Evolutionary conservation across 2,888 invertebrate species (phyloP), one percentile per base, ranked within the genome.

Genomic region (Spisula subtruncata): DNA sequence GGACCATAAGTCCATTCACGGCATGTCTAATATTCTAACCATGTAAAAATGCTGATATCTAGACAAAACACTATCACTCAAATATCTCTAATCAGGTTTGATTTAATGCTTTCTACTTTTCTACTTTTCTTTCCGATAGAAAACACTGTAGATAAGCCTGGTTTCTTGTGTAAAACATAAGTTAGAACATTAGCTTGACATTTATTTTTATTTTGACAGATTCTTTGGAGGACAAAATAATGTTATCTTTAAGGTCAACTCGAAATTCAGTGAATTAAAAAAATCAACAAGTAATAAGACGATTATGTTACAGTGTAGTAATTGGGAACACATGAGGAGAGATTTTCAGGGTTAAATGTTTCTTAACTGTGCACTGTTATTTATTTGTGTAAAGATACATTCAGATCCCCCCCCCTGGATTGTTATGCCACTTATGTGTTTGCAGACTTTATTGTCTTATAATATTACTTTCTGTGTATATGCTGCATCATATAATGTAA

Each of bases 1-100:
- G 48, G 87, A 60, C 75, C 54, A 35, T 84, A 84, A 88, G 88
- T 88, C 60, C 46, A 29, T 41, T 32, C 83, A 18, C 84, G 56
- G 84, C 79, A 32, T 84, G 88, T 20, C 60, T 81, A 87, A 81
- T 84, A 25, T 88, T 84, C 88, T 88, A 46, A 66, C 84, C 88
- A 83, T 84, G 80, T 80, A 82, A 82, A 82, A 54, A 46, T 80
- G 79, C 41, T 79, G 51, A 20, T 79, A 79, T 14, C 41, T n/a
- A 71, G 84, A 46, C 71, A 84, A 71, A 35, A 75, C 32, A 35
- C 18, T 35, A 75, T 75, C n/a, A 29, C 12, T 75, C 35, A 35
- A 75, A 75, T 75, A 75, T 75, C 32, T 35, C 12, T 75, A 35
- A 75, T 75, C 75, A 35, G 32, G 75, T 75, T 35, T 75, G 75